phyloP scores from a whole-genome alignment of 2,113 vertebrate genomes.

The Bos javanicus region DNA sequence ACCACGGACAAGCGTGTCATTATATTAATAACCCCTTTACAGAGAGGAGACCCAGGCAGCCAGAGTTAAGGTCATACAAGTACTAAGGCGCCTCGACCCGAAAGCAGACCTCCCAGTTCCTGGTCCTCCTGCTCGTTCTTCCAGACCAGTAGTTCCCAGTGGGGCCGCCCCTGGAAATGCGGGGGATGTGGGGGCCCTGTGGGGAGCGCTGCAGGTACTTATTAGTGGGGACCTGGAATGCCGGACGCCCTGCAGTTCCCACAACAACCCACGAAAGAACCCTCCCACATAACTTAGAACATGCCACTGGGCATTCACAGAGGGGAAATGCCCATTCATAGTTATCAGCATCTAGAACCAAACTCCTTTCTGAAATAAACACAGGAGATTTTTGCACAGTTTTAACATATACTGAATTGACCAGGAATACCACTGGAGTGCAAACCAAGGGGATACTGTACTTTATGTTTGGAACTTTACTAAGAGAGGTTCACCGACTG shows the following conservation, averaged over 20 bases:
- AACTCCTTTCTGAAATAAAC: conserved; percentile 3
- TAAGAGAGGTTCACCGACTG: not conserved
- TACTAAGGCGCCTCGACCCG: not conserved
- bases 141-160: not conserved
- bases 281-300: not conserved
- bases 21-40: not conserved
- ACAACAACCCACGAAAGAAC: not conserved
- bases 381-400: not conserved
- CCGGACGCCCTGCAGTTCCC: not conserved
- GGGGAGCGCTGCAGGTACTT: not conserved
- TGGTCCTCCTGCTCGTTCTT: not conserved
- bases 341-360: not conserved
- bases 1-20: not conserved
- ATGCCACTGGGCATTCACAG: not conserved
- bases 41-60: not conserved
- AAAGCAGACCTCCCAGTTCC: not conserved
- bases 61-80: not conserved
- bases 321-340: not conserved
- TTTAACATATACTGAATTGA: not conserved
- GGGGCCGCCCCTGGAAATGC: not conserved
- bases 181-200: not conserved
- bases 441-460: not conserved
- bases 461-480: not conserved
- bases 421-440: not conserved
- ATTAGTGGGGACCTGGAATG: not conserved